These are phyloP conservation scores for Ectemnius cavifrons DNA, from an alignment of 2,888 invertebrate genomes.

Conservation along the genomic window DNA sequence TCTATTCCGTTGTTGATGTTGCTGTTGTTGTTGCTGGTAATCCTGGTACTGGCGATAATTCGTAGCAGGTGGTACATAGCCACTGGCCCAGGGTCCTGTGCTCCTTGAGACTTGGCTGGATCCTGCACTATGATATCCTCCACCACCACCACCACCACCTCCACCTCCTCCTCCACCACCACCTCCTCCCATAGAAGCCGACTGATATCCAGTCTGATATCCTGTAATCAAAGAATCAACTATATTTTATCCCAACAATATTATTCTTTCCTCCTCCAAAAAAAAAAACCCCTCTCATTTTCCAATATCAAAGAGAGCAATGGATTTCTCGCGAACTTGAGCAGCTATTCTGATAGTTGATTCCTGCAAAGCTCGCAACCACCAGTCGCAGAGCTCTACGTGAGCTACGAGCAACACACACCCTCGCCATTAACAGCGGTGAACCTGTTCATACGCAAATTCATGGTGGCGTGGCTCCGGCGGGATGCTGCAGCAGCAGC, in stretches of 20 bases:
- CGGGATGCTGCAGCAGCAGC: too few species aligned
- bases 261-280: too few species aligned
- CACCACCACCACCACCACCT: background rate
- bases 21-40: slow-evolving; percentile 35
- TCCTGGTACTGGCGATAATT: slow-evolving; percentile 43
- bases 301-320: too few species aligned
- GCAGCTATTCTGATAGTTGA: too few species aligned
- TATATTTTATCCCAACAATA: background rate
- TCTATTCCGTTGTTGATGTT: slow-evolving; percentile 29
- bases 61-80: slow-evolving; percentile 48
- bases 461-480: too few species aligned
- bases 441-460: too few species aligned
- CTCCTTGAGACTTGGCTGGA: slow-evolving; percentile 41
- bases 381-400: too few species aligned
- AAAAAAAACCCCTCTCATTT: too few species aligned
- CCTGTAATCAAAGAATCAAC: slow-evolving; percentile 54
- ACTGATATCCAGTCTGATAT: slow-evolving; percentile 68
- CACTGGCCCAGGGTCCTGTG: slow-evolving; percentile 62
- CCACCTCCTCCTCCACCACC: background rate
- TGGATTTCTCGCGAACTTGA: too few species aligned
- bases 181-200: slow-evolving; percentile 8
- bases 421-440: too few species aligned
- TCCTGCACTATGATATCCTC: slow-evolving; percentile 52
- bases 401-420: too few species aligned
- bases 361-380: too few species aligned